Percentiles rank a stretch among this genome's conserved stretches.
These are phyloP conservation scores for Trematocara macrostoma DNA, from an alignment of 2,113 vertebrate genomes.

Conservation along the genomic window DNA sequence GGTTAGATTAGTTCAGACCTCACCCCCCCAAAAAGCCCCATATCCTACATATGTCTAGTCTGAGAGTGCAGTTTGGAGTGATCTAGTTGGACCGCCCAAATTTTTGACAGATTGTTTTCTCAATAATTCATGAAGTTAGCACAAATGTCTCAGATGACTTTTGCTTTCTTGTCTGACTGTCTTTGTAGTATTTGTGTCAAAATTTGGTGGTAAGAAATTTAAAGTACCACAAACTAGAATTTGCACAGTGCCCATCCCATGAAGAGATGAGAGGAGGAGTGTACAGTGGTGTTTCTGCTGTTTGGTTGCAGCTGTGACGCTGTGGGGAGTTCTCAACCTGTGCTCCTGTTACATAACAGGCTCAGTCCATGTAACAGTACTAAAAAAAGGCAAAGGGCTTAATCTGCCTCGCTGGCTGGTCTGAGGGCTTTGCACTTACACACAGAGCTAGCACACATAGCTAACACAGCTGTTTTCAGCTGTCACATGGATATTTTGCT, in stretches of 20 bases:
- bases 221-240: neutral
- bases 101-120: neutral
- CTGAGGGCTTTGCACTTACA: neutral
- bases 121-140: neutral
- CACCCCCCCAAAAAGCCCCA: neutral
- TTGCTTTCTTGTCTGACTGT: neutral
- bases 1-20: neutral
- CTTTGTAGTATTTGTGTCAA: neutral
- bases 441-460: neutral
- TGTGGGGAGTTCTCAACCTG: constrained; percentile 46
- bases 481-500: constrained; percentile 12
- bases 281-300: neutral
- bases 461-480: constrained; percentile 32
- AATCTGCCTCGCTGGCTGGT: constrained; percentile 36
- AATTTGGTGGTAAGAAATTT: neutral
- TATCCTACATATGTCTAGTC: neutral
- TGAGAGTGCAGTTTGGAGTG: neutral
- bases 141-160: neutral
- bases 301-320: constrained; percentile 21
- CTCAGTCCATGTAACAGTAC: constrained; percentile 49
- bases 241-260: neutral
- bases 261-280: neutral
- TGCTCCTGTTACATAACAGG: constrained; percentile 53
- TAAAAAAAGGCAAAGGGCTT: constrained; percentile 64
- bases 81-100: neutral